phyloP scores from a whole-genome alignment of 2,113 vertebrate genomes.

The Burhinus oedicnemus region DNA sequence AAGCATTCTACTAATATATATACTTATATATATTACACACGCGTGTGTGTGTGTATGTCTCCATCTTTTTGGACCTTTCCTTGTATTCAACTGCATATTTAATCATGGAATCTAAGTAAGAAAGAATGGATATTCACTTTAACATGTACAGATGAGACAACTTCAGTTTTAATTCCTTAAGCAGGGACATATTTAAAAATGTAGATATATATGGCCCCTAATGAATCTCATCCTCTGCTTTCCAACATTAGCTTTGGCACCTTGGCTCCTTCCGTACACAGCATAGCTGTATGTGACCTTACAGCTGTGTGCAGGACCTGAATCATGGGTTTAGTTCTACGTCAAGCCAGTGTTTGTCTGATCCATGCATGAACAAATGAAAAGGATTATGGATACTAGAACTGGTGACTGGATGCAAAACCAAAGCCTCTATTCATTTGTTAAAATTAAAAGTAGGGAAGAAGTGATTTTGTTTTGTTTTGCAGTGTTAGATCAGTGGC shows the following conservation, averaged over 20 bases:
- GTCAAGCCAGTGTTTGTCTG: neutral
- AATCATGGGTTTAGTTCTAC: neutral
- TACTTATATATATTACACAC: neutral
- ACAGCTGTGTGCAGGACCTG: neutral
- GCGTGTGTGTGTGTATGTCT: accelerated
- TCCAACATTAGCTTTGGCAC: accelerated
- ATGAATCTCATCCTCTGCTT: neutral
- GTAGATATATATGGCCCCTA: accelerated
- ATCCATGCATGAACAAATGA: neutral
- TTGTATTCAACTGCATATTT: neutral
- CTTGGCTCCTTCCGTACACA: neutral
- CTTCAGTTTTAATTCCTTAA: neutral
- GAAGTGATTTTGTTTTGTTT: neutral
- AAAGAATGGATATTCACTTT: neutral
- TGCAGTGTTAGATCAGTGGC: neutral
- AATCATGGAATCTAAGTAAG: neutral
- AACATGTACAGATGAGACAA: neutral
- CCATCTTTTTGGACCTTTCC: neutral
- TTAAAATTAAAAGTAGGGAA: neutral
- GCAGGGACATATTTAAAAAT: neutral
- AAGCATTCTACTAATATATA: accelerated
- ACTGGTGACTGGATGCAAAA: neutral
- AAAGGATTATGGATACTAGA: neutral
- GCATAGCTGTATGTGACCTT: neutral
- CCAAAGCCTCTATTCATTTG: neutral